Evolutionary conservation across 2,113 vertebrate species (phyloP), one percentile per base, ranked within the genome.

Genomic region (Semnornis frantzii): DNA sequence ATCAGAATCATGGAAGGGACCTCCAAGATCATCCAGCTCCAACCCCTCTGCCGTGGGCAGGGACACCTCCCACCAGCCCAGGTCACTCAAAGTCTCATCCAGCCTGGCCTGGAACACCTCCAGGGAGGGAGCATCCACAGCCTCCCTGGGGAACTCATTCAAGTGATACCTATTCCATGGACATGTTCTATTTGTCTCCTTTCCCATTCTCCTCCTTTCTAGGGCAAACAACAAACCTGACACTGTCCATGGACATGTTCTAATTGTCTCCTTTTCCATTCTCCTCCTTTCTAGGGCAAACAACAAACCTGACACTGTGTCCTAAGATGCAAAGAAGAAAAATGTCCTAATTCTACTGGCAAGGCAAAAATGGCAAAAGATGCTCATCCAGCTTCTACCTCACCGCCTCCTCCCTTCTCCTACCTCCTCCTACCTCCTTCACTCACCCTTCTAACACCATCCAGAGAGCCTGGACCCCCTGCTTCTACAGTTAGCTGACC

Each of bases 271-370:
- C 15, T 85, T 84, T 86, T 66, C 33, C 46, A 9, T 80, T 76
- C 79, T 70, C 65, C 62, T 75, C 72, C 55, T 80, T 82, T 82
- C 63, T 44, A 96, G 96, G 77, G 77, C 95, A 70, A 89, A 93
- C 0, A 3, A 15, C 73, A 92, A 90, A 58, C 11, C 63, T 11
- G 34, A 24, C 13, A 28, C 34, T 13, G 58, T 19, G 17, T 90
- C 55, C 44, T 96, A 96, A 93, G 63, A 31, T 0, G 23, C 13
- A 2, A 72, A 81, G 82, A 94, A 71, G 62, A 69, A 77, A 58
- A 39, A 24, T 3, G 5, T 63, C 52, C 14, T 12, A 39, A 42
- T 48, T 54, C 65, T 58, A 81, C 69, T 37, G 59, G 48, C 2
- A 3, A 71, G 57, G 21, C 50, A 48, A 74, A 70, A 68, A 18